Conservation (phyloP, 2,113 vertebrate species). For the Petroica traversi region DNA sequence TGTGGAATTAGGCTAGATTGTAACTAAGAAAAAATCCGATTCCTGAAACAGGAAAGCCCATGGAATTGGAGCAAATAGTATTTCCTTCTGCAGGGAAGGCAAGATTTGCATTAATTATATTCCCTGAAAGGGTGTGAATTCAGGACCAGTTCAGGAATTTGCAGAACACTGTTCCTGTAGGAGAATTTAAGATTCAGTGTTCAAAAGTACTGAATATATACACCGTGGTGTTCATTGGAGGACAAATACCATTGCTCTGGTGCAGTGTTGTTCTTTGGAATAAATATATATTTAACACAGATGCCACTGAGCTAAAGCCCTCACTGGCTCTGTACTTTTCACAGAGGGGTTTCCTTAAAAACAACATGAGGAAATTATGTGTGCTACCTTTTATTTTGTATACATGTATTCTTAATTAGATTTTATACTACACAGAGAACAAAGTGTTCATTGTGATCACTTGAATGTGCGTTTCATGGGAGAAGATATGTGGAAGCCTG, state of each 20-base stretch:
- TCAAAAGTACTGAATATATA: not conserved
- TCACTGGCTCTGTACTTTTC: not conserved
- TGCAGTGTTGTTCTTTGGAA: not conserved
- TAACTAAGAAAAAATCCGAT: not conserved
- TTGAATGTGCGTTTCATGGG: not conserved
- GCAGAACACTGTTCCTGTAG: not conserved
- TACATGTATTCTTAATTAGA: not conserved
- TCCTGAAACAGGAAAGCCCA: not conserved
- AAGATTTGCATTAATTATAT: not conserved
- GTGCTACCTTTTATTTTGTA: not conserved
- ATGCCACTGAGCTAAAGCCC: not conserved
- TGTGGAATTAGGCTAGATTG: not conserved
- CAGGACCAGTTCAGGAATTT: not conserved
- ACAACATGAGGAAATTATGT: rapidly evolving
- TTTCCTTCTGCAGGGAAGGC: not conserved
- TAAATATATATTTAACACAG: not conserved
- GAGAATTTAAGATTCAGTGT: not conserved
- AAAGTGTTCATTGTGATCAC: not conserved
- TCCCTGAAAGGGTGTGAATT: not conserved
- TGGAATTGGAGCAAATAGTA: not conserved
- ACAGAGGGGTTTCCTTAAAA: not conserved
- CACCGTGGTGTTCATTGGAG: not conserved
- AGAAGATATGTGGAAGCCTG: not conserved
- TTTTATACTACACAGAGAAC: not conserved
- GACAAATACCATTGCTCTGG: not conserved